phyloP scores from a whole-genome alignment of 2,888 invertebrate species.

The Acanthosepion pharaonis region DNA sequence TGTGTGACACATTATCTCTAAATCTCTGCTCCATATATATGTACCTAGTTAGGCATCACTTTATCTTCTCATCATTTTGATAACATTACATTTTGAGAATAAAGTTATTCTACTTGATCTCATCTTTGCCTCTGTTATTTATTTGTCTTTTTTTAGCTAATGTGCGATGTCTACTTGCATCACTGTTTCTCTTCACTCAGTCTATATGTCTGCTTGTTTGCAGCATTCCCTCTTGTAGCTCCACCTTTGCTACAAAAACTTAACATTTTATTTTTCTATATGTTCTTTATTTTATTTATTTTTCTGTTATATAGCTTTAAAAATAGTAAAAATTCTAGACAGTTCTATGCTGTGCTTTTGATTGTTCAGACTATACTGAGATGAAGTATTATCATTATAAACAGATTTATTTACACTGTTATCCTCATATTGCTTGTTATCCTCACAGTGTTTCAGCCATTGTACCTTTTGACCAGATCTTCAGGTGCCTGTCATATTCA shows the following conservation, averaged over 20 bases:
- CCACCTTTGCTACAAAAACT: neutral
- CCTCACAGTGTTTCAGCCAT: too few relatives aligned
- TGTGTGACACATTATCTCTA: neutral
- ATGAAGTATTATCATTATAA: too few relatives aligned
- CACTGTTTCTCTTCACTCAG: neutral
- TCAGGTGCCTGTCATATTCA: too few relatives aligned
- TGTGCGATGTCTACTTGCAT: neutral
- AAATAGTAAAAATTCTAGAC: neutral
- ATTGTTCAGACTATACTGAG: too few relatives aligned
- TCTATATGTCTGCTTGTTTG: neutral
- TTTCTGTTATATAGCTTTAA: neutral
- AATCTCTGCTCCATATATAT: neutral
- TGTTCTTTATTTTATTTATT: neutral
- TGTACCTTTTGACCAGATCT: too few relatives aligned
- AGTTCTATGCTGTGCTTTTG: neutral
- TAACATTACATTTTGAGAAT: conserved; percentile 33
- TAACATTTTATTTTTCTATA: neutral
- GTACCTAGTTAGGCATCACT: conserved; percentile 1
- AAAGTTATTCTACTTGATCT: neutral
- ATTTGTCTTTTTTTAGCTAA: too few relatives aligned
- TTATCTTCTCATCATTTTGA: conserved; percentile 23
- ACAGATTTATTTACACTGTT: too few relatives aligned
- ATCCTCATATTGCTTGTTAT: too few relatives aligned
- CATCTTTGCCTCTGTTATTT: neutral
- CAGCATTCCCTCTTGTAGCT: neutral